Conservation (phyloP, 2,888 invertebrate genomes). For the Cremastinae sp. region DNA sequence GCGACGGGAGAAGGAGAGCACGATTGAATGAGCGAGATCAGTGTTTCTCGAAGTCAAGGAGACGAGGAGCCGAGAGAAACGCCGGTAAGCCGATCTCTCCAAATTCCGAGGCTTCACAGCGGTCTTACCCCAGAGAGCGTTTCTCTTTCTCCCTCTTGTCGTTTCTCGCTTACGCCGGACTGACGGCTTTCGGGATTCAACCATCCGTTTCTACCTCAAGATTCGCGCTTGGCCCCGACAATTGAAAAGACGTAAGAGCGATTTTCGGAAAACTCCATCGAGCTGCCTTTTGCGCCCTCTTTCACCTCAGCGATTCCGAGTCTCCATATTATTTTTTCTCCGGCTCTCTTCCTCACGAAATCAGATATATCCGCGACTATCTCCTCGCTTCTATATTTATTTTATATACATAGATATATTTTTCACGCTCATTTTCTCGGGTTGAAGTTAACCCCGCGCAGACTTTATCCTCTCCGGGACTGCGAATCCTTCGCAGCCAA, state of each 20-base stretch:
- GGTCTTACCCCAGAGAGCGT: constrained; percentile 2
- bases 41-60: constrained; percentile 63
- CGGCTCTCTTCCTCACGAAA: constrained; percentile 1
- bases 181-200: constrained; percentile 32
- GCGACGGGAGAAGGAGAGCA: neutral
- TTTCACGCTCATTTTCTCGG: constrained; percentile 56
- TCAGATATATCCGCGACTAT: neutral
- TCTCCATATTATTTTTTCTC: neutral
- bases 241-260: too few species aligned
- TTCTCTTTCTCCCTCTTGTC: constrained; percentile 37
- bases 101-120: constrained; percentile 45
- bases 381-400: neutral
- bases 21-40: constrained; percentile 43
- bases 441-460: constrained; percentile 31
- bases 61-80: constrained; percentile 55
- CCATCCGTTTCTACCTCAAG: constrained; percentile 25
- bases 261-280: too few species aligned
- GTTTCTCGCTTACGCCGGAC: constrained; percentile 6
- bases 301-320: too few species aligned
- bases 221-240: neutral
- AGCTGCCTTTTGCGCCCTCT: neutral
- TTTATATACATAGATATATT: constrained; percentile 50
- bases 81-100: constrained; percentile 60
- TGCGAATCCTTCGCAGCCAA: constrained; percentile 40
- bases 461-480: constrained; percentile 29